These are phyloP conservation scores for Paramormyrops hopkinsi DNA, from an alignment of 2,797 vertebrate genomes.

Conservation along the genomic window DNA sequence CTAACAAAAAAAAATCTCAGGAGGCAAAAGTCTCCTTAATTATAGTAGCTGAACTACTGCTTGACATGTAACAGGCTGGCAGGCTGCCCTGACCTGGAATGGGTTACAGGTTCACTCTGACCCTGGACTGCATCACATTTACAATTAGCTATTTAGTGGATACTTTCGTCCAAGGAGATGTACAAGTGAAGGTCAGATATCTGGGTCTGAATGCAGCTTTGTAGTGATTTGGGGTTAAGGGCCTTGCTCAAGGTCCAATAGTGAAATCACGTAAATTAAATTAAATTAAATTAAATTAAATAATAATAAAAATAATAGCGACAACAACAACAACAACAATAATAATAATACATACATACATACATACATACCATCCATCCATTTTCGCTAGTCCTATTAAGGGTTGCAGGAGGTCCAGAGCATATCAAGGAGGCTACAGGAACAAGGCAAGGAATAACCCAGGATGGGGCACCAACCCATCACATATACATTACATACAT, in stretches of 20 bases:
- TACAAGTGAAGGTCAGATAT: background rate
- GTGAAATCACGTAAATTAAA: background rate
- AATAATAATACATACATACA: background rate
- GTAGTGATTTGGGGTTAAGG: background rate
- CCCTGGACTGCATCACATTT: background rate
- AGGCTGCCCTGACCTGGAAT: background rate
- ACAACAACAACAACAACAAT: background rate
- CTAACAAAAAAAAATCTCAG: background rate
- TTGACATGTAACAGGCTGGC: background rate
- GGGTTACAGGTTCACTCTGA: background rate
- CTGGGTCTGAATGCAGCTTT: background rate
- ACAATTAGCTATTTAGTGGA: background rate
- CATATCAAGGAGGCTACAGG: no score
- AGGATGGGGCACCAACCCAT: background rate
- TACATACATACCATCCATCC: background rate
- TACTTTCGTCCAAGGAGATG: background rate
- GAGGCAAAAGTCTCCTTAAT: background rate
- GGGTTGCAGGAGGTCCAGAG: no score
- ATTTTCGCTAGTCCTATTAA: no score
- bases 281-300: background rate
- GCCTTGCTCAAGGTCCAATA: background rate
- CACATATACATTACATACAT: no score
- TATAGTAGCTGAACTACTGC: background rate
- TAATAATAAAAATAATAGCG: background rate
- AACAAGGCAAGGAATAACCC: background rate